phyloP scores from a whole-genome alignment of 2,113 vertebrate species.

The Periophthalmus modestus region DNA sequence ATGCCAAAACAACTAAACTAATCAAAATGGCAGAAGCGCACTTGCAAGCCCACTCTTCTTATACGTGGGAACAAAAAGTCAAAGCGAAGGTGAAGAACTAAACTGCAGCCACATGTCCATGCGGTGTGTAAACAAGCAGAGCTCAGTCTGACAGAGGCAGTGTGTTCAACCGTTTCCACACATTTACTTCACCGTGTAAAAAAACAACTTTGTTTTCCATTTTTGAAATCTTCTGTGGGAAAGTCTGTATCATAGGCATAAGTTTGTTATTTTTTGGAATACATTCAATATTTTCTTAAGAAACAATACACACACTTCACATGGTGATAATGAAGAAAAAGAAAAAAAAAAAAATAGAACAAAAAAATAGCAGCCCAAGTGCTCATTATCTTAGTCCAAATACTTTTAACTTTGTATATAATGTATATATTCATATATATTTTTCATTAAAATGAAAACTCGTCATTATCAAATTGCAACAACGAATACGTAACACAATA shows the following conservation, averaged over 20 bases:
- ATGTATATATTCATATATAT: slow-evolving; percentile 81
- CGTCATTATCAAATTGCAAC: slow-evolving; percentile 79
- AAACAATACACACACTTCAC: slow-evolving; percentile 81
- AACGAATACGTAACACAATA: slow-evolving; percentile 82
- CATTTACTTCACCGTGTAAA: slow-evolving; percentile 50
- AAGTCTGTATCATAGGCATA: slow-evolving; percentile 74
- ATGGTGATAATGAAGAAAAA: slow-evolving; percentile 76
- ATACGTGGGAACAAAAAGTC: slow-evolving; percentile 44
- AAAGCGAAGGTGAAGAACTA: slow-evolving; percentile 31
- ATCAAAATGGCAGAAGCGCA: slow-evolving; percentile 70
- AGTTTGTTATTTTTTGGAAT: slow-evolving; percentile 78
- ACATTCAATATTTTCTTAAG: slow-evolving; percentile 81
- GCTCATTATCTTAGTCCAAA: slow-evolving; percentile 81
- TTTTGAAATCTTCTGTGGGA: slow-evolving; percentile 77
- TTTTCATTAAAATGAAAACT: slow-evolving; percentile 76
- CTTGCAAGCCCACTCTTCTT: slow-evolving; percentile 68
- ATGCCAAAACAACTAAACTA: slow-evolving; percentile 22
- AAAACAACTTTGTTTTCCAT: slow-evolving; percentile 66
- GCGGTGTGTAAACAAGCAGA: slow-evolving; percentile 85
- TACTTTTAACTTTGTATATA: slow-evolving; percentile 83
- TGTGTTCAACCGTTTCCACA: slow-evolving; percentile 78
- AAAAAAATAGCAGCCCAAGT: slow-evolving; percentile 85
- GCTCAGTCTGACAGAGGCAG: slow-evolving; percentile 83
- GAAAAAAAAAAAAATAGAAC: slow-evolving; percentile 67
- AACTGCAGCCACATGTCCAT: slow-evolving; percentile 78